A percentile compares a stretch with the other conserved stretches of the same genome.
These are phyloP conservation scores for Boloria euphrosyne DNA, from an alignment of 2,888 invertebrate species.

Conservation along the genomic window DNA sequence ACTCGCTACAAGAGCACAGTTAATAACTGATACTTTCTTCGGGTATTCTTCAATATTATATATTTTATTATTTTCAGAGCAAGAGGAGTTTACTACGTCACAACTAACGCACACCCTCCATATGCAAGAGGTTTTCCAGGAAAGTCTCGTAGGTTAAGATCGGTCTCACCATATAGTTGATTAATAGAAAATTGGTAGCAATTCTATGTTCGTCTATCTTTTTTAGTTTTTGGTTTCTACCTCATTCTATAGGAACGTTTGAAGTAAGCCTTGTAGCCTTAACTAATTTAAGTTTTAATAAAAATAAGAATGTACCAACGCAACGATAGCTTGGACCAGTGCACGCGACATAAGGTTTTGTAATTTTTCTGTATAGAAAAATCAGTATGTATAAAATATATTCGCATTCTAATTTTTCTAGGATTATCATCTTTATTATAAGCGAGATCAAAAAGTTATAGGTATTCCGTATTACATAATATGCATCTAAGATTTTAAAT, in stretches of 20 bases:
- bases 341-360: no score
- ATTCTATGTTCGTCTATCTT: background rate
- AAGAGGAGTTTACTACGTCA: slow-evolving; percentile 93
- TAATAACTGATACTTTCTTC: background rate
- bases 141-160: slow-evolving; percentile 74
- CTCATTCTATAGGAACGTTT: slow-evolving; percentile 10
- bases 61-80: slow-evolving; percentile 80
- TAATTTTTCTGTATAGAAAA: no score
- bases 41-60: background rate
- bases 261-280: background rate
- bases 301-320: no score
- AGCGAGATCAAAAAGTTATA: no score
- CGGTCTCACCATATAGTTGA: slow-evolving; percentile 67
- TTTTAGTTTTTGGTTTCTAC: slow-evolving; percentile 27
- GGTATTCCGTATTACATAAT: no score
- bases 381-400: no score
- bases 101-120: slow-evolving; percentile 91
- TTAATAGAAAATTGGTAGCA: slow-evolving; percentile 29
- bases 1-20: background rate
- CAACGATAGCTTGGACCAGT: no score
- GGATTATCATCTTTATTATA: no score
- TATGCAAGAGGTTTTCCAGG: slow-evolving; percentile 92
- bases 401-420: no score
- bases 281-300: no score
- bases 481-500: no score